Evolutionary conservation across 2,797 vertebrate species (phyloP).

Genomic region (Taenioides sp.): DNA sequence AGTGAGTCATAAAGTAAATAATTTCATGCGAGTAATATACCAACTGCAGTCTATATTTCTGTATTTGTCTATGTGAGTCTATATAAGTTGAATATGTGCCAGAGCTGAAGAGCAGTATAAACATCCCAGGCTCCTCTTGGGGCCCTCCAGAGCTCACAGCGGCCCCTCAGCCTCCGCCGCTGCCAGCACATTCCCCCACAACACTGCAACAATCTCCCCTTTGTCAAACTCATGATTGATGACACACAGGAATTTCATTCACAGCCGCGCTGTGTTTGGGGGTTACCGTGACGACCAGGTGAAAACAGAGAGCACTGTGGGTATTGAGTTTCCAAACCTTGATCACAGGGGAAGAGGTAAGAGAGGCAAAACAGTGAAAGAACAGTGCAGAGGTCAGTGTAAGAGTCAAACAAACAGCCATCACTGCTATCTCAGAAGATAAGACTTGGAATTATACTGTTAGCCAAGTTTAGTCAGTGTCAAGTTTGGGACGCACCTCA

Average conservation of each 20-base stretch:
- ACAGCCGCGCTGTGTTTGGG: conserved; percentile 62
- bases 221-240: conserved; percentile 75
- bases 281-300: conserved; percentile 78
- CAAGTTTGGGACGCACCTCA: conserved; percentile 32
- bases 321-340: conserved; percentile 68
- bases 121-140: conserved; percentile 62
- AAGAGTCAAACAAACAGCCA: conserved; percentile 75
- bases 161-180: conserved; percentile 44
- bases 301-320: conserved; percentile 55
- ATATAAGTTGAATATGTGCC: conserved; percentile 51
- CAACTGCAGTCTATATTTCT: background rate
- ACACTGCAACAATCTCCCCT: conserved; percentile 61
- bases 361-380: conserved; percentile 31
- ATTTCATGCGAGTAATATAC: background rate
- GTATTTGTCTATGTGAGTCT: conserved; percentile 6
- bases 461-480: conserved; percentile 53
- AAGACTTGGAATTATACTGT: conserved; percentile 68
- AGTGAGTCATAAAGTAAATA: background rate
- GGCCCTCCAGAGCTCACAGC: conserved; percentile 43
- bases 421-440: conserved; percentile 69
- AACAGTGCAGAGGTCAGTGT: conserved; percentile 52
- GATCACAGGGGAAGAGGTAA: conserved; percentile 51
- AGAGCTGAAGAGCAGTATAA: conserved; percentile 61
- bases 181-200: conserved; percentile 58
- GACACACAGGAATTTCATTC: conserved; percentile 73